These are phyloP conservation scores for Pangasius sanitwongsei DNA, from an alignment of 2,797 vertebrate genomes.

Conservation along the genomic window DNA sequence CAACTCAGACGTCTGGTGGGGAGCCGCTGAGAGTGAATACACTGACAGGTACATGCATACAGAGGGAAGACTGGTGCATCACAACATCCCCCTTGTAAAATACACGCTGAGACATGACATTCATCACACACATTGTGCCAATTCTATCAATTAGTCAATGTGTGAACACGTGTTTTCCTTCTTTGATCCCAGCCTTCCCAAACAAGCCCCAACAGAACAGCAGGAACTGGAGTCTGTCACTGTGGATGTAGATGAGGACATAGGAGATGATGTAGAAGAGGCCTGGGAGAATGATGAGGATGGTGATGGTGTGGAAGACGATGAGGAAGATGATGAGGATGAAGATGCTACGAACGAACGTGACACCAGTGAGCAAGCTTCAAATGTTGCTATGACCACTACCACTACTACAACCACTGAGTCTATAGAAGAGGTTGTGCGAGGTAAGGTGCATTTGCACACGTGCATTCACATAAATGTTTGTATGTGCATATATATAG, in stretches of 20 bases:
- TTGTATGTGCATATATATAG: not conserved
- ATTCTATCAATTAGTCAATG: not conserved
- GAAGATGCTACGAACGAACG: conserved; percentile 79
- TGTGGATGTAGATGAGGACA: conserved; percentile 71
- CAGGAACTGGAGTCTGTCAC: conserved; percentile 77
- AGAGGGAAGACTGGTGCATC: not conserved
- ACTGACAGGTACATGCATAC: conserved; percentile 80
- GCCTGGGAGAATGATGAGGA: conserved; percentile 73
- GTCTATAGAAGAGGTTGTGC: conserved; percentile 95
- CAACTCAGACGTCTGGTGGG: conserved; percentile 98
- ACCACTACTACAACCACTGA: conserved; percentile 97
- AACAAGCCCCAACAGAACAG: conserved; percentile 73
- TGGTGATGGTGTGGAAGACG: conserved; percentile 66
- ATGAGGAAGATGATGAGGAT: conserved; percentile 71
- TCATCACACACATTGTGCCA: not conserved
- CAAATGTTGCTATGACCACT: conserved; percentile 91
- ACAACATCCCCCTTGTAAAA: not conserved
- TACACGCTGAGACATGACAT: not conserved
- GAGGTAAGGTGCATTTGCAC: conserved; percentile 79
- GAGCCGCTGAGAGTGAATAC: conserved; percentile 88
- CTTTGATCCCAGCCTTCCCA: conserved; percentile 73
- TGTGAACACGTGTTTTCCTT: not conserved
- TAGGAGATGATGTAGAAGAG: conserved; percentile 74
- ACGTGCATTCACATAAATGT: not conserved
- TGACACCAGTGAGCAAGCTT: conserved; percentile 83